These are phyloP conservation scores for Drosophila pseudoobscura DNA, from an alignment of 1,140 invertebrate genomes.

Conservation along the genomic window DNA sequence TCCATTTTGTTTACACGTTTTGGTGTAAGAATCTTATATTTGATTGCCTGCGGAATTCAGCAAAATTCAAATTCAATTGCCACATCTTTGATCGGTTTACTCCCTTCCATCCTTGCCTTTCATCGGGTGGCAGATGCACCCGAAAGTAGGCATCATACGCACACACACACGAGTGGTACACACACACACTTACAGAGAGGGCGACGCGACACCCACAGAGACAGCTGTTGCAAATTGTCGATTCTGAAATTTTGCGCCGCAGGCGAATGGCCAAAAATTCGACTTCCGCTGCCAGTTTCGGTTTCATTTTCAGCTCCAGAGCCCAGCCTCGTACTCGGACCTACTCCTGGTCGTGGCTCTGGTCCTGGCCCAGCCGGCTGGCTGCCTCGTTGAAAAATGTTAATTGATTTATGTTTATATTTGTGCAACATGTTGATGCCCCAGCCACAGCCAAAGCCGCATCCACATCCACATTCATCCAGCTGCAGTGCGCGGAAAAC, in stretches of 20 bases:
- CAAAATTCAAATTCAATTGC: too few relatives aligned
- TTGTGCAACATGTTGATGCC: slow-evolving; percentile 79
- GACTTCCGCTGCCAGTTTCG: neutral
- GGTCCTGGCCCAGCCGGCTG: neutral
- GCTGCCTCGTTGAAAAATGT: slow-evolving; percentile 58
- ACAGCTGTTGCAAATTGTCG: slow-evolving; percentile 63
- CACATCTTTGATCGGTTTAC: neutral
- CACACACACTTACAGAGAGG: neutral
- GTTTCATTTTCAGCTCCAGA: slow-evolving; percentile 5
- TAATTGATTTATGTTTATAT: slow-evolving; percentile 82
- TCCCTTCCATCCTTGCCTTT: neutral
- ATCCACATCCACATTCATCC: neutral
- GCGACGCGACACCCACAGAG: slow-evolving; percentile 2
- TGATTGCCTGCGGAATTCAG: too few relatives aligned
- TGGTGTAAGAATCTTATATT: too few relatives aligned
- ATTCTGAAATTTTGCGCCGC: slow-evolving; percentile 54
- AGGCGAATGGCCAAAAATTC: slow-evolving; percentile 46
- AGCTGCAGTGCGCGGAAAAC: slow-evolving; percentile 50
- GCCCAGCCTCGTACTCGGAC: neutral
- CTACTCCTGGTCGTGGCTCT: neutral
- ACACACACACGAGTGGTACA: slow-evolving; percentile 30
- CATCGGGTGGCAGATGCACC: slow-evolving; percentile 30
- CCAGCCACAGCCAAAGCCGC: slow-evolving; percentile 14
- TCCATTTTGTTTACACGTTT: too few relatives aligned
- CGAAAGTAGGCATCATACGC: slow-evolving; percentile 60